A percentile compares a stretch with the other conserved stretches of the same genome.
These are phyloP conservation scores for Drosophila vallismaia DNA, from an alignment of 2,888 invertebrate species.

Conservation along the genomic window DNA sequence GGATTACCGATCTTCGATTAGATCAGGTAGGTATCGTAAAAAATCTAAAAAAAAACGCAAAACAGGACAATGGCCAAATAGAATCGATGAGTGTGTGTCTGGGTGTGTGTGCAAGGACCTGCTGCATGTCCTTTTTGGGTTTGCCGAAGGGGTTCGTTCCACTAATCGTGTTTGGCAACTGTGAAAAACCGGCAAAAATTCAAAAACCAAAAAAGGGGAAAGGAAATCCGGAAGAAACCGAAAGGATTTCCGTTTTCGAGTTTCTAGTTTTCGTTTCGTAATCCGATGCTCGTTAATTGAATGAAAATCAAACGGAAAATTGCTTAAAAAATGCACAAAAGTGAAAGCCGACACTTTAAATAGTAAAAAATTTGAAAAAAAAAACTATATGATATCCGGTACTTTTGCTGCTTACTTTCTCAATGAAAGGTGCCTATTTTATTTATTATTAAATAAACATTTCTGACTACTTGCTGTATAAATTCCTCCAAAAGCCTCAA, in stretches of 20 bases:
- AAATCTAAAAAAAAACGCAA: constrained; percentile 61
- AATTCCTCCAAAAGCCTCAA: not conserved
- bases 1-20: constrained; percentile 18
- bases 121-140: constrained; percentile 47
- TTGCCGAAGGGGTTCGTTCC: constrained; percentile 65
- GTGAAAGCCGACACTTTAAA: constrained; percentile 65
- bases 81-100: constrained; percentile 51
- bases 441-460: no score
- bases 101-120: constrained; percentile 49
- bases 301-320: not conserved
- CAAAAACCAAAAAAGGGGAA: constrained; percentile 1
- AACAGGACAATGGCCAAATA: constrained; percentile 78
- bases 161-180: constrained; percentile 73
- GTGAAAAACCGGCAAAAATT: constrained; percentile 18
- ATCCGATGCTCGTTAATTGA: constrained; percentile 58
- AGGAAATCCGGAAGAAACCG: constrained; percentile 71
- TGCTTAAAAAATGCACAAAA: constrained; percentile 49
- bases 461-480: not conserved
- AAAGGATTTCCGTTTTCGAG: constrained; percentile 80
- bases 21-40: constrained; percentile 19
- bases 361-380: not conserved
- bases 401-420: no score
- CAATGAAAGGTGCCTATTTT: no score
- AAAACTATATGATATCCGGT: no score
- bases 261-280: constrained; percentile 56